These are phyloP conservation scores for Chaetodon trifascialis DNA, from an alignment of 2,113 vertebrate genomes.

Conservation along the genomic window DNA sequence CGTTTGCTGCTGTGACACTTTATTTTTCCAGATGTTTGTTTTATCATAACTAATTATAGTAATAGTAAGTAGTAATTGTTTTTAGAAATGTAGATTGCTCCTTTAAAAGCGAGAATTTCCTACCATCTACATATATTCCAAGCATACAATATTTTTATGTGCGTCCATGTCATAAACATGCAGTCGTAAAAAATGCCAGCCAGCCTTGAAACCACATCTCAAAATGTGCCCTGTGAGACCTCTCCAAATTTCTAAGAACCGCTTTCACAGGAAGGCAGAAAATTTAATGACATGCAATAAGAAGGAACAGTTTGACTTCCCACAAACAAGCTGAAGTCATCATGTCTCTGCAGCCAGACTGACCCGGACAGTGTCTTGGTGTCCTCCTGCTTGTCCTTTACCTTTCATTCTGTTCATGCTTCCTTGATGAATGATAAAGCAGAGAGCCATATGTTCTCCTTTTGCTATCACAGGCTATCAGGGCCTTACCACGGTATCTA, in stretches of 20 bases:
- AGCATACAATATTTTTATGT: slow-evolving; percentile 30
- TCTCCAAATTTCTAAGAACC: slow-evolving; percentile 11
- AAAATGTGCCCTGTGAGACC: slow-evolving; percentile 28
- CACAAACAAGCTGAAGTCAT: slow-evolving; percentile 43
- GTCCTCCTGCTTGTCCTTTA: slow-evolving; percentile 54
- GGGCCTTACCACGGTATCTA: slow-evolving; percentile 52
- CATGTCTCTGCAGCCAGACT: slow-evolving; percentile 20
- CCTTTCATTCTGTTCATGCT: slow-evolving; percentile 27
- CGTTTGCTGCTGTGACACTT: not conserved
- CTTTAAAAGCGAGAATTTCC: not conserved
- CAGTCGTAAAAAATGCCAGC: slow-evolving; percentile 35
- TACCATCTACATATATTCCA: slow-evolving; percentile 36
- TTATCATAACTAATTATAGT: no score
- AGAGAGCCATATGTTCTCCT: slow-evolving; percentile 43
- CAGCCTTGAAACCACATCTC: slow-evolving; percentile 48
- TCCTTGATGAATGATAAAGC: slow-evolving; percentile 58
- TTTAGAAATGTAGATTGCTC: not conserved
- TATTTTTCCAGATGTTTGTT: not conserved
- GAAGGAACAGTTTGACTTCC: slow-evolving; percentile 51
- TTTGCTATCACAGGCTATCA: slow-evolving; percentile 69
- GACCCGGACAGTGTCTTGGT: slow-evolving; percentile 33
- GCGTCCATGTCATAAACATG: slow-evolving; percentile 38
- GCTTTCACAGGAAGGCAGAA: slow-evolving; percentile 10
- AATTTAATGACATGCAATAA: slow-evolving; percentile 12
- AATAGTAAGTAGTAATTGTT: not conserved